Conservation (phyloP, 2,797 vertebrate species). For the Dendrocincla tyrannina region DNA sequence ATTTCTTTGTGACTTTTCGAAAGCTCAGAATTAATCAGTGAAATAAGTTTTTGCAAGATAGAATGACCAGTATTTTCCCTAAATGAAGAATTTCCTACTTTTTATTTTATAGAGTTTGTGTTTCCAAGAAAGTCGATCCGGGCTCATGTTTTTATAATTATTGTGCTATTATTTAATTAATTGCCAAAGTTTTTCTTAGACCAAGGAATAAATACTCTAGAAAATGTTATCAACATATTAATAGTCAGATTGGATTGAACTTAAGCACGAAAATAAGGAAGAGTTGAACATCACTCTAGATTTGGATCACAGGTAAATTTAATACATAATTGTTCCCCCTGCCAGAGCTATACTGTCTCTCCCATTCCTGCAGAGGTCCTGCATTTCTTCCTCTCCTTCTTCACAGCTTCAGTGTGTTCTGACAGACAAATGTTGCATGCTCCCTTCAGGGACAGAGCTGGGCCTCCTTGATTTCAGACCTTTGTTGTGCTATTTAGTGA, state of each 20-base stretch:
- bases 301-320: background rate
- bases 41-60: background rate
- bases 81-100: background rate
- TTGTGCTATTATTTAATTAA: background rate
- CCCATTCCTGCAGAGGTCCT: background rate
- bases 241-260: background rate
- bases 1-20: background rate
- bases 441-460: background rate
- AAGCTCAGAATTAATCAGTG: background rate
- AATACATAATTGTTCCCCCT: background rate
- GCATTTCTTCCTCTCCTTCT: background rate
- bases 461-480: background rate
- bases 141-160: background rate
- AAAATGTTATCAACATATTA: background rate
- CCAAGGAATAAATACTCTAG: background rate
- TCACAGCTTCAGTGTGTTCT: background rate
- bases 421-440: background rate
- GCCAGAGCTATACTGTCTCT: background rate
- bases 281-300: background rate
- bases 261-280: background rate
- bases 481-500: background rate
- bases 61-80: background rate
- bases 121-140: background rate
- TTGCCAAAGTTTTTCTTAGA: background rate
- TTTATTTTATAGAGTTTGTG: background rate